These are phyloP conservation scores for Huso huso DNA, from an alignment of 2,797 vertebrate genomes.

Conservation along the genomic window DNA sequence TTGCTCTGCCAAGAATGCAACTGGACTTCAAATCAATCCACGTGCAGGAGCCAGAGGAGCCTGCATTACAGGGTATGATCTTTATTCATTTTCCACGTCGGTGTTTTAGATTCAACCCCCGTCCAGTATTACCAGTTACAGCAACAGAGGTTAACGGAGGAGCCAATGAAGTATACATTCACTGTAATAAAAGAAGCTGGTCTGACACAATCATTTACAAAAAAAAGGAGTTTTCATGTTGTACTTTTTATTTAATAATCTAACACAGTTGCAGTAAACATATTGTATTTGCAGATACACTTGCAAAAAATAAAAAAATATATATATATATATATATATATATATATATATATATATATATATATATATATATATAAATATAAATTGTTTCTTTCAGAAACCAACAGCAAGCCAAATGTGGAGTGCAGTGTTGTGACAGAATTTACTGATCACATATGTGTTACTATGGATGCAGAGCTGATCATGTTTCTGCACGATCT, in stretches of 20 bases:
- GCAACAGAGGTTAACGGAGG: too few species aligned
- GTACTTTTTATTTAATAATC: too few species aligned
- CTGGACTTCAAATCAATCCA: constrained; percentile 97
- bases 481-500: constrained; percentile 99
- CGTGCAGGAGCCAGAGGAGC: constrained; percentile 89
- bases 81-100: too few species aligned
- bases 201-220: too few species aligned
- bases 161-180: too few species aligned
- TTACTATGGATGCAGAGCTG: constrained; percentile 96
- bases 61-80: constrained; percentile 72
- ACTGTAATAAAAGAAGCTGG: too few species aligned
- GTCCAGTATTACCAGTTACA: too few species aligned
- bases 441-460: constrained; percentile 97
- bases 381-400: constrained; percentile 38
- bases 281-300: too few species aligned
- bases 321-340: neutral
- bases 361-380: neutral
- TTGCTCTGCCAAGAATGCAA: constrained; percentile 95
- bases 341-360: neutral
- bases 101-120: too few species aligned
- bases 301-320: too few species aligned
- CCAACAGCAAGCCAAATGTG: constrained; percentile 85
- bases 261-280: too few species aligned
- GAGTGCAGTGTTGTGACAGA: constrained; percentile 98
- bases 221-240: too few species aligned